Evolutionary conservation across 2,888 invertebrate species (phyloP).

Genomic region (Shargacucullia verbasci): DNA sequence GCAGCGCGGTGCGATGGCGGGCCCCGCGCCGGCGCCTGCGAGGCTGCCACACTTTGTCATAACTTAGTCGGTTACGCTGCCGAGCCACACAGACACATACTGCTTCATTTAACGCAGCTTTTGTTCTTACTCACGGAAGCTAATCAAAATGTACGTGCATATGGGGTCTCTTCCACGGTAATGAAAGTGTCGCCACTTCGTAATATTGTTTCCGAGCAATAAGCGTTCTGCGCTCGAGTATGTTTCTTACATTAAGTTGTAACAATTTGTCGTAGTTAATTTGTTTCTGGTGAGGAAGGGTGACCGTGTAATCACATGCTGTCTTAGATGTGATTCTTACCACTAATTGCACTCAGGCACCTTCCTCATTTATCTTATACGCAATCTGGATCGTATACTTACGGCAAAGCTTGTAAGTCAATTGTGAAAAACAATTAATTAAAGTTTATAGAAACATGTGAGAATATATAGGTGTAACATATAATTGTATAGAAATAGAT

Average conservation of each 20-base stretch:
- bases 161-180: slow-evolving; percentile 50
- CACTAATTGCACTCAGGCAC: slow-evolving; percentile 34
- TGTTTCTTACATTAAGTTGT: slow-evolving; percentile 48
- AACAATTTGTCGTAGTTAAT: slow-evolving; percentile 44
- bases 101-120: slow-evolving; percentile 75
- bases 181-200: slow-evolving; percentile 53
- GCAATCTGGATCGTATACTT: slow-evolving; percentile 6
- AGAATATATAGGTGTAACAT: no score
- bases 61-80: slow-evolving; percentile 75
- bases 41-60: slow-evolving; percentile 80
- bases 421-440: not conserved
- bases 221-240: slow-evolving; percentile 35
- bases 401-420: no score
- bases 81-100: slow-evolving; percentile 62
- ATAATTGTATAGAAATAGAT: no score
- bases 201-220: slow-evolving; percentile 51
- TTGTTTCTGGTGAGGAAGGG: slow-evolving; percentile 44
- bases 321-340: slow-evolving; percentile 44
- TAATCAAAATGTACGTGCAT: slow-evolving; percentile 69
- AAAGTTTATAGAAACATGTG: no score
- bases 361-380: slow-evolving; percentile 27
- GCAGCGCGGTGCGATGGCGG: slow-evolving; percentile 55
- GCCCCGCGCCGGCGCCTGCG: slow-evolving; percentile 63
- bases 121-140: slow-evolving; percentile 70
- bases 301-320: slow-evolving; percentile 39